Evolutionary conservation across 2,797 vertebrate genomes (phyloP), one percentile per base, ranked within the genome.

Genomic region (Okamejei kenojei): DNA sequence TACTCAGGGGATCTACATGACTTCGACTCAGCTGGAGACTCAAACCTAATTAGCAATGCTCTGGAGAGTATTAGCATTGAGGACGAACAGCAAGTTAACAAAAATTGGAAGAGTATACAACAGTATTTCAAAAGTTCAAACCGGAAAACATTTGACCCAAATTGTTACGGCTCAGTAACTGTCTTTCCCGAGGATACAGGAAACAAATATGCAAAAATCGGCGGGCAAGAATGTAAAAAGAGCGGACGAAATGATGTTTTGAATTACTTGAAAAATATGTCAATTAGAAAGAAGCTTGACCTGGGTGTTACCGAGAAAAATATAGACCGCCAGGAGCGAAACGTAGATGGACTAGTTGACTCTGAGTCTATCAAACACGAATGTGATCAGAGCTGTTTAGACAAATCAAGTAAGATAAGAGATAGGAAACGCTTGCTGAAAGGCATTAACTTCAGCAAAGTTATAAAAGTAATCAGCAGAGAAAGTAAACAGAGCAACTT

Each of bases 191-290:
- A 96, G 90, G 94, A 95, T 29, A 94, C 93, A 94, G 94, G 94
- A 80, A 97, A 95, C 94, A 95, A 95, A 74, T 96, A 96, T 94
- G 93, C 95, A 1, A 95, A 95, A 94, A 95, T 95, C 88, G 95
- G 94, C 0, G 94, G 5, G 45, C 45, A 93, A 93, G 95, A 96
- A 73, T 94, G 94, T 93, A 97, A 96, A 93, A 96, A 94, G 94
- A 95, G 96, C 61, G 97, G 96, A 94, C 95, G 95, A 93, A 96
- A 96, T n/a, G 98, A 98, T 84, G 97, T 98, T 93, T 98, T 97
- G 97, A 97, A 96, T 94, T 98, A 98, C 95, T 94, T 98, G 94
- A 98, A 97, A 96, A 97, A 97, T 94, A 97, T 98, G 95, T 98
- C 98, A 78, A 94, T 98, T 93, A 95, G 97, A 93, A 96, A 96